Conservation (phyloP, 1,140 invertebrate genomes). For the Paraescarpia echinospica region DNA sequence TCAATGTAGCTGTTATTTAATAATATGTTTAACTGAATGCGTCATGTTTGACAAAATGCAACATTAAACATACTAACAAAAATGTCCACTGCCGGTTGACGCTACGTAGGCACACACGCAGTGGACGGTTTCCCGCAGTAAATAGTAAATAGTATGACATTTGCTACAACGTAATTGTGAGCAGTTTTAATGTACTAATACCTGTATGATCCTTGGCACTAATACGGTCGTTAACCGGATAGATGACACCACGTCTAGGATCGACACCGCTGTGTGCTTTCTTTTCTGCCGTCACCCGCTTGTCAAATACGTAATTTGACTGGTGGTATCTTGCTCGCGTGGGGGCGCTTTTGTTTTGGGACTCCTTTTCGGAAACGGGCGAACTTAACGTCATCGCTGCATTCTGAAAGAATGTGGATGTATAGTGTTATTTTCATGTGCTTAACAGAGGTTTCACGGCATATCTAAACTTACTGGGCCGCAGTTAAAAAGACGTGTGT, state of each 20-base stretch:
- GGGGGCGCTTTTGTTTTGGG: background rate
- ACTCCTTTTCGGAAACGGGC: background rate
- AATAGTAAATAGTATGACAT: too few species aligned
- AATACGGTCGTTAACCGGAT: too few species aligned
- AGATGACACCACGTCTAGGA: background rate
- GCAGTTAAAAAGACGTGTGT: background rate
- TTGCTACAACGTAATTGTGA: too few species aligned
- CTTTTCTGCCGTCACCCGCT: background rate
- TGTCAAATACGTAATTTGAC: background rate
- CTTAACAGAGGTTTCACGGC: background rate
- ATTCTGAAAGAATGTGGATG: background rate
- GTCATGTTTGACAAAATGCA: too few species aligned
- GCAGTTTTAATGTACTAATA: too few species aligned
- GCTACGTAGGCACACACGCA: too few species aligned
- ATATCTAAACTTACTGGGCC: background rate
- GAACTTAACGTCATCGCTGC: background rate
- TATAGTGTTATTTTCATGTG: background rate
- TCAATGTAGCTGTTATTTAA: too few species aligned
- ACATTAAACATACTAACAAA: too few species aligned
- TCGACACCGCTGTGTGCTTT: background rate
- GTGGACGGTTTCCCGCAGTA: too few species aligned
- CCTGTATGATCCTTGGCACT: too few species aligned
- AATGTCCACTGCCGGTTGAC: too few species aligned
- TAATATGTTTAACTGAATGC: too few species aligned
- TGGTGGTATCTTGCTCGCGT: background rate